A percentile compares a stretch with the other conserved stretches of the same genome.
Conservation (phyloP, 2,113 vertebrate species). For the Dinomys branickii region DNA sequence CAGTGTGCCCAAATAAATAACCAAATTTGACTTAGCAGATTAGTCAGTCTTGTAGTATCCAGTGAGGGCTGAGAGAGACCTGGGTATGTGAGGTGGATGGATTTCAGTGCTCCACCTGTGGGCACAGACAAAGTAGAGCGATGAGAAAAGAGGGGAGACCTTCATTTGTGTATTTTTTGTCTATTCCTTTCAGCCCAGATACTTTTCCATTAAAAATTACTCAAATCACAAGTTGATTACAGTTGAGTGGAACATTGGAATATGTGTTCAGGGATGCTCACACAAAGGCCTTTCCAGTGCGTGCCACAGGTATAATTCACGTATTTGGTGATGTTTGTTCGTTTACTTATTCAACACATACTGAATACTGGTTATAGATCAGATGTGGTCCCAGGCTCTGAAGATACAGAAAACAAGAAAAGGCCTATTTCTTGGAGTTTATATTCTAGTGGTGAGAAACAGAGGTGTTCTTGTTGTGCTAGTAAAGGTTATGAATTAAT, state of each 20-base stretch:
- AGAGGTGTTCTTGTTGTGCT: background rate
- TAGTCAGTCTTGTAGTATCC: background rate
- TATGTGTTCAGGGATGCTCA: background rate
- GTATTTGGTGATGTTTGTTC: background rate
- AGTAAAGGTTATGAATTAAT: background rate
- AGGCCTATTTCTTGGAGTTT: background rate
- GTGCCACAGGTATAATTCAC: background rate
- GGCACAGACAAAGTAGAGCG: background rate
- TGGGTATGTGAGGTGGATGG: background rate
- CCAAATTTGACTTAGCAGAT: background rate
- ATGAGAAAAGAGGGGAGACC: background rate
- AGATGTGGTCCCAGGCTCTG: background rate
- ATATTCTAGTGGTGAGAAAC: background rate
- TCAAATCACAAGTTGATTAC: conserved; percentile 8
- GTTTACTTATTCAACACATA: conserved; percentile 27
- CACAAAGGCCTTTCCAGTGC: background rate
- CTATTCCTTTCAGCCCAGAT: background rate
- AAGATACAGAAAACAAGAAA: background rate
- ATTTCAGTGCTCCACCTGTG: background rate
- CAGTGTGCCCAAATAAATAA: background rate
- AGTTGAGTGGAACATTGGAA: background rate
- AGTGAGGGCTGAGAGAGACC: background rate
- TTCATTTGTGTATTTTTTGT: background rate
- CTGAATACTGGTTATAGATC: background rate
- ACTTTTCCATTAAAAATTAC: background rate